phyloP scores from a whole-genome alignment of 2,113 vertebrate species.

The Verasper variegatus region DNA sequence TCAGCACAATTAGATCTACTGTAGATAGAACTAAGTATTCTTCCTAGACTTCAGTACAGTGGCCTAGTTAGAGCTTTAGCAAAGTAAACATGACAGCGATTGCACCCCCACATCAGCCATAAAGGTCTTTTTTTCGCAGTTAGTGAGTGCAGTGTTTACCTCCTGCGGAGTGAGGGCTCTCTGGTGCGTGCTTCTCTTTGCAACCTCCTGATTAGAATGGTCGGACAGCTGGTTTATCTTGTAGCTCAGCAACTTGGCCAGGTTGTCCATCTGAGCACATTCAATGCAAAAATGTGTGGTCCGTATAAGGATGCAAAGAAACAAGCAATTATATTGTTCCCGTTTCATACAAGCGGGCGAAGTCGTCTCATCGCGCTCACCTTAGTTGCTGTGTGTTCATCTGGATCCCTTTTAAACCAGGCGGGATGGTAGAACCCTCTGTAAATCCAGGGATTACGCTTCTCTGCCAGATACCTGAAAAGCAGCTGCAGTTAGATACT shows the following conservation, averaged over 20 bases:
- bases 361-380: slow-evolving; percentile 30
- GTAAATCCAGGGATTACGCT: slow-evolving; percentile 80
- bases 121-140: not conserved
- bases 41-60: not conserved
- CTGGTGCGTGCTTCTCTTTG: slow-evolving; percentile 74
- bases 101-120: not conserved
- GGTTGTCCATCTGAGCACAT: slow-evolving; percentile 82
- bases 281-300: not conserved
- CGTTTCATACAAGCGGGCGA: not conserved
- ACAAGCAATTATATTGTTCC: not conserved
- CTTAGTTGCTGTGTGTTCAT: slow-evolving; percentile 51
- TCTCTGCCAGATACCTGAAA: slow-evolving; percentile 77
- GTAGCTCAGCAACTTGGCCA: slow-evolving; percentile 87
- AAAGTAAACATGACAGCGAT: not conserved
- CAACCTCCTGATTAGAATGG: slow-evolving; percentile 74
- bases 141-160: slow-evolving; percentile 76
- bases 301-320: not conserved
- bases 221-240: slow-evolving; percentile 87
- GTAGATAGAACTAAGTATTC: not conserved
- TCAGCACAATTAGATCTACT: not conserved
- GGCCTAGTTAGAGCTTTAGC: not conserved
- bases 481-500: slow-evolving; percentile 4
- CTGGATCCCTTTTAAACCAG: slow-evolving; percentile 83
- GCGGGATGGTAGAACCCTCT: slow-evolving; percentile 82
- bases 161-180: slow-evolving; percentile 85